Conservation (phyloP, 2,797 vertebrate species). For the Squalus acanthias region DNA sequence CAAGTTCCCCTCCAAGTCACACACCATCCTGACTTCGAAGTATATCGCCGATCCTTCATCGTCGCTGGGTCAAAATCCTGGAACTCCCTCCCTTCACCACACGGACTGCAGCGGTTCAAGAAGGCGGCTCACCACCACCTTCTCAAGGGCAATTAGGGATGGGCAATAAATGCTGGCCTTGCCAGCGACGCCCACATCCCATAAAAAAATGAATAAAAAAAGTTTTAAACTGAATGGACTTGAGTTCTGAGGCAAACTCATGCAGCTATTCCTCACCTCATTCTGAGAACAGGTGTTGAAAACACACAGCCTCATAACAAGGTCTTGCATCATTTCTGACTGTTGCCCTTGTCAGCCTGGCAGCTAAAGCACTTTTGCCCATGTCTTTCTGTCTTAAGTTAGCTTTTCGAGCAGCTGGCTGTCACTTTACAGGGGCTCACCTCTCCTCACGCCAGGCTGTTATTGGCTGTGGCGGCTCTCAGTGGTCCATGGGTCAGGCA, state of each 20-base stretch:
- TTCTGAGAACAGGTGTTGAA: background rate
- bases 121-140: no score
- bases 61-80: no score
- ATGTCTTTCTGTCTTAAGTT: background rate
- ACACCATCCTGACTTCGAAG: no score
- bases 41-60: no score
- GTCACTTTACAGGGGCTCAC: background rate
- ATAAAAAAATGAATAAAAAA: no score
- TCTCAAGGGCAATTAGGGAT: no score
- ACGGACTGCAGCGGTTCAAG: no score
- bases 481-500: background rate
- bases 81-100: no score
- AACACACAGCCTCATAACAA: background rate
- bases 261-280: background rate
- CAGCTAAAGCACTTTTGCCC: background rate
- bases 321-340: background rate
- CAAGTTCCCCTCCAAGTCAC: no score
- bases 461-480: background rate
- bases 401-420: background rate
- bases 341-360: conserved; percentile 2
- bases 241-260: background rate
- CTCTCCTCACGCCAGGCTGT: background rate
- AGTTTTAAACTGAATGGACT: background rate
- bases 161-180: no score
- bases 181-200: no score